phyloP scores from a whole-genome alignment of 1,140 invertebrate species.

The Melanaphis sacchari region DNA sequence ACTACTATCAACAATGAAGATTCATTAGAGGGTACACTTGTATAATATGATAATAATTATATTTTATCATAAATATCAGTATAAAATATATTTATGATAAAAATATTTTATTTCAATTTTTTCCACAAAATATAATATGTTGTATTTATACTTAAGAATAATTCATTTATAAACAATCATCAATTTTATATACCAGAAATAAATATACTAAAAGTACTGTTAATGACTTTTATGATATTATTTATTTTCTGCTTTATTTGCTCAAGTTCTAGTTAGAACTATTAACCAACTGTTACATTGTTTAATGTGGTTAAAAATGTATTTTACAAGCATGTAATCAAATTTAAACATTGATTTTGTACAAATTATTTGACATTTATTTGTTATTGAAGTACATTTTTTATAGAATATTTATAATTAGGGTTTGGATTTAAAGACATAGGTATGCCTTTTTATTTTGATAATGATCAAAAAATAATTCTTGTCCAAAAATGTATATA shows the following conservation, averaged over 20 bases:
- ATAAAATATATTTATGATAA: conserved; percentile 12
- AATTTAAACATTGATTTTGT: conserved; percentile 5
- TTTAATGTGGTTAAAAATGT: neutral
- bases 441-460: no score
- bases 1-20: conserved; percentile 16
- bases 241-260: neutral
- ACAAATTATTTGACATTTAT: neutral
- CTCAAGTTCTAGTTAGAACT: neutral
- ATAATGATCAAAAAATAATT: no score
- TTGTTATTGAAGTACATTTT: neutral
- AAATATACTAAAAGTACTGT: conserved; percentile 14
- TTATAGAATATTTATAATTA: no score
- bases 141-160: neutral
- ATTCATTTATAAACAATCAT: conserved; percentile 6
- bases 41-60: neutral
- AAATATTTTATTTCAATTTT: conserved; percentile 31
- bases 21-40: conserved; percentile 29
- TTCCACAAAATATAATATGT: conserved; percentile 25
- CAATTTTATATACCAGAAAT: neutral
- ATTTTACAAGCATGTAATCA: neutral
- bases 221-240: neutral
- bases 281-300: neutral
- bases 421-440: no score
- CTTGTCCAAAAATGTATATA: no score
- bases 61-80: conserved; percentile 28